A percentile compares a stretch with the other conserved stretches of the same genome.
Conservation (phyloP, 2,797 vertebrate genomes). For the Phyllotis vaccarum region DNA sequence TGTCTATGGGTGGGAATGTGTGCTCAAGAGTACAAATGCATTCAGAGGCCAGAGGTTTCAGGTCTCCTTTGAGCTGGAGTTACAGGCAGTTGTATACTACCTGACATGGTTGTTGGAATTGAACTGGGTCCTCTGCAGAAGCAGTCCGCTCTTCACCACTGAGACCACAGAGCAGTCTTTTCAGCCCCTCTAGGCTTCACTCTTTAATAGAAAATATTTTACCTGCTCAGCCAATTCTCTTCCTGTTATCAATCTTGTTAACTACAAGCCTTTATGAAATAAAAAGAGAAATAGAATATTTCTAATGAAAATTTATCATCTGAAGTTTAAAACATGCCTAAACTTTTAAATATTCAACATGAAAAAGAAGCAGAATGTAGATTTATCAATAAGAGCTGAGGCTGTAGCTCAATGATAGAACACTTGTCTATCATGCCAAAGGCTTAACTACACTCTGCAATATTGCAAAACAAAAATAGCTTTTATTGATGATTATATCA, state of each 20-base stretch:
- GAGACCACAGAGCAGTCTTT: not conserved
- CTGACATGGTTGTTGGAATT: not conserved
- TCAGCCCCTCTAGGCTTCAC: not conserved
- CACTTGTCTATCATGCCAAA: not conserved
- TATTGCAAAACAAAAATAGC: not conserved
- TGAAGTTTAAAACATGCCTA: slow-evolving; percentile 8
- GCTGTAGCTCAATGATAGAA: not conserved
- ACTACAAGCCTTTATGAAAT: not conserved
- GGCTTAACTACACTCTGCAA: not conserved
- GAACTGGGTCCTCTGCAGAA: not conserved
- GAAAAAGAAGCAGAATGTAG: not conserved
- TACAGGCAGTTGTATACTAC: not conserved
- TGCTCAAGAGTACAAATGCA: not conserved
- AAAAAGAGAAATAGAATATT: slow-evolving; percentile 10
- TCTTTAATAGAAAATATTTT: not conserved
- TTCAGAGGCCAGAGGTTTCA: not conserved
- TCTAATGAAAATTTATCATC: slow-evolving; percentile 39
- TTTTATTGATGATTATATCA: slow-evolving; percentile 6
- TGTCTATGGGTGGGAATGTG: not conserved
- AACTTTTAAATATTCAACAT: slow-evolving; percentile 3
- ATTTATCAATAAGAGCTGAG: not conserved
- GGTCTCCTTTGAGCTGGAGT: not conserved
- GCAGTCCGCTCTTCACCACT: too few species aligned
- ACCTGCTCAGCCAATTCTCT: not conserved
- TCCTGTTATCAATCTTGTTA: not conserved